Percentiles rank a stretch among this genome's conserved stretches.
Conservation (phyloP, 2,888 invertebrate genomes). For the Stenoptilia bipunctidactyla region DNA sequence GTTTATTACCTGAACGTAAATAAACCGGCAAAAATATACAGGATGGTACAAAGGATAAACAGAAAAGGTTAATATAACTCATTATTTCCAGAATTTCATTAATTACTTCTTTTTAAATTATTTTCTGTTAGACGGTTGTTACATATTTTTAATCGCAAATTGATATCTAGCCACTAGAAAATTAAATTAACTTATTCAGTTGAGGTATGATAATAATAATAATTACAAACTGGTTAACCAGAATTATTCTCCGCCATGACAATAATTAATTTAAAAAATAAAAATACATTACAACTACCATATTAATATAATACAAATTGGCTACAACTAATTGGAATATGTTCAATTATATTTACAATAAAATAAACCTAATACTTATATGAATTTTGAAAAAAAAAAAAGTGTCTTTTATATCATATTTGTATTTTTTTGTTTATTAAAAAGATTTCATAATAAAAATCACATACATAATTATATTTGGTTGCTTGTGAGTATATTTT, state of each 20-base stretch:
- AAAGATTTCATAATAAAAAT: slow-evolving; percentile 9
- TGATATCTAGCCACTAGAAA: too few species aligned
- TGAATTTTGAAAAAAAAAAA: slow-evolving; percentile 17
- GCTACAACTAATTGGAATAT: slow-evolving; percentile 63
- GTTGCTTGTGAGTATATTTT: neutral
- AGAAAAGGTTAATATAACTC: too few species aligned
- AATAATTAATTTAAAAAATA: slow-evolving; percentile 19
- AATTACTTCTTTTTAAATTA: too few species aligned
- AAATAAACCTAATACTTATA: slow-evolving; percentile 41
- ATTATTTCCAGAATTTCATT: too few species aligned
- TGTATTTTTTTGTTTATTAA: neutral
- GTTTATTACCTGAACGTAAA: slow-evolving; percentile 54
- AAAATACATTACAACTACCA: slow-evolving; percentile 44
- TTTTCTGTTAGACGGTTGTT: too few species aligned
- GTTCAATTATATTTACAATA: slow-evolving; percentile 51
- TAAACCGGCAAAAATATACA: slow-evolving; percentile 25
- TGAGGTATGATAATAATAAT: too few species aligned
- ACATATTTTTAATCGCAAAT: too few species aligned
- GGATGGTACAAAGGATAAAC: neutral
- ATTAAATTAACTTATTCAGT: too few species aligned
- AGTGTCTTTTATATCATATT: neutral
- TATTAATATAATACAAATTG: slow-evolving; percentile 59
- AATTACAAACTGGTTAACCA: too few species aligned
- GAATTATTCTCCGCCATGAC: neutral
- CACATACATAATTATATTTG: slow-evolving; percentile 12